Conservation (phyloP, 2,888 invertebrate species). For the Philereme vetulata region DNA sequence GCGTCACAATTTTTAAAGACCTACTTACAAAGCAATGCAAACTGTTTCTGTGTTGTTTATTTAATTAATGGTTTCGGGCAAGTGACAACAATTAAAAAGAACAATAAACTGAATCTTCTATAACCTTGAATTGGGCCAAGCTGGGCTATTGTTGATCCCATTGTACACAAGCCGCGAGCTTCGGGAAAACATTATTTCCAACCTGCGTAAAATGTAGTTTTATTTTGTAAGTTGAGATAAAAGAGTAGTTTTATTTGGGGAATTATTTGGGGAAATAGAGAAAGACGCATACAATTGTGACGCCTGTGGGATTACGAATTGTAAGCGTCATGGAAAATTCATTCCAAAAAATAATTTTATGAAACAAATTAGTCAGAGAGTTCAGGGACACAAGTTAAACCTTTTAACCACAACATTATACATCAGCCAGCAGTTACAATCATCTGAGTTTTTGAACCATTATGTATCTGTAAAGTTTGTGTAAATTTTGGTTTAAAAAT, state of each 20-base stretch:
- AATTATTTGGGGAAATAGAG: constrained; percentile 3
- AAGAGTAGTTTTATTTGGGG: constrained; percentile 4
- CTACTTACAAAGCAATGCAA: constrained; percentile 26
- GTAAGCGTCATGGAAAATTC: neutral
- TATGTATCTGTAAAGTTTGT: too few species aligned
- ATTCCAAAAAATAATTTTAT: too few species aligned
- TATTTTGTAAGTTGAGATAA: neutral
- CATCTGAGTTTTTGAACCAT: too few species aligned
- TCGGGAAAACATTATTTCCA: constrained; percentile 2
- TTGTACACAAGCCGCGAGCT: constrained; percentile 50
- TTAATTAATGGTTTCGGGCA: constrained; percentile 36
- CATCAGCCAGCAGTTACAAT: too few species aligned
- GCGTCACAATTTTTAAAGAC: constrained; percentile 19
- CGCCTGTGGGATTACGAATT: neutral
- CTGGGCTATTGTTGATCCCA: constrained; percentile 44
- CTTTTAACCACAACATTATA: too few species aligned
- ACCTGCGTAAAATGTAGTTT: neutral
- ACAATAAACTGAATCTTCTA: constrained; percentile 49
- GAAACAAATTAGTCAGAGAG: too few species aligned
- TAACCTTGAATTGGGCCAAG: constrained; percentile 49
- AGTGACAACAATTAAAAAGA: constrained; percentile 42
- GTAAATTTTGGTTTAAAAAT: too few species aligned
- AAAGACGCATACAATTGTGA: constrained; percentile 7
- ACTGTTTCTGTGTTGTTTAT: constrained; percentile 34
- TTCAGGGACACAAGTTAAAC: too few species aligned